Conservation (phyloP, 2,888 invertebrate genomes). For the Drosophila nr. perissopoda region DNA sequence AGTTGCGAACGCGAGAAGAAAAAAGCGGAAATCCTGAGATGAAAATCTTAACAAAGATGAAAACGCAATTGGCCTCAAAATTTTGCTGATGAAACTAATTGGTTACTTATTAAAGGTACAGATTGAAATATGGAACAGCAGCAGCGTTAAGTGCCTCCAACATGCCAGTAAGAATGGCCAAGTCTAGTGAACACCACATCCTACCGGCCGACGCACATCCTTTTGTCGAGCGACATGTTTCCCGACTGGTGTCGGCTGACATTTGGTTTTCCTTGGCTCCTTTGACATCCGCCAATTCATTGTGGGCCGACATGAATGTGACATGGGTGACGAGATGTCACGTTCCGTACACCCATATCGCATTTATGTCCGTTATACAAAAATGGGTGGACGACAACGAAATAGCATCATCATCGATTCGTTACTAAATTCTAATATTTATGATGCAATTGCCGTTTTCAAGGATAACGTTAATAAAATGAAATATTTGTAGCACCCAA, state of each 20-base stretch:
- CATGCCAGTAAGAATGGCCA: not conserved
- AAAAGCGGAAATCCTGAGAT: not conserved
- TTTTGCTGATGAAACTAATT: conserved; percentile 16
- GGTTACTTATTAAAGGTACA: conserved; percentile 3
- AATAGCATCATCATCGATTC: not conserved
- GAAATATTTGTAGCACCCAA: not conserved
- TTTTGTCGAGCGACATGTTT: not conserved
- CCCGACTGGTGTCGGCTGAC: not conserved
- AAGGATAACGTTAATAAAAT: not conserved
- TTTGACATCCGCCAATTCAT: not conserved
- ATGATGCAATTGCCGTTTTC: not conserved
- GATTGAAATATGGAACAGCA: not conserved
- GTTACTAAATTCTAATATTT: not conserved
- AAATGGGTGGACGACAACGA: not conserved
- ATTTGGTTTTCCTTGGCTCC: not conserved
- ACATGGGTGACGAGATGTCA: not conserved
- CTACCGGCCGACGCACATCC: not conserved
- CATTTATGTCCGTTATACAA: not conserved
- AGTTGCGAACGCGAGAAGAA: conserved; percentile 5
- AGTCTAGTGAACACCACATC: not conserved
- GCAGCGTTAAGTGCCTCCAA: conserved; percentile 9
- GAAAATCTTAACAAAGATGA: not conserved
- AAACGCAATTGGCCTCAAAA: not conserved
- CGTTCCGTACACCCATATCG: not conserved
- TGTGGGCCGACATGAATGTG: not conserved